Conservation (phyloP, 2,113 vertebrate species). For the Atrichornis clamosus region DNA sequence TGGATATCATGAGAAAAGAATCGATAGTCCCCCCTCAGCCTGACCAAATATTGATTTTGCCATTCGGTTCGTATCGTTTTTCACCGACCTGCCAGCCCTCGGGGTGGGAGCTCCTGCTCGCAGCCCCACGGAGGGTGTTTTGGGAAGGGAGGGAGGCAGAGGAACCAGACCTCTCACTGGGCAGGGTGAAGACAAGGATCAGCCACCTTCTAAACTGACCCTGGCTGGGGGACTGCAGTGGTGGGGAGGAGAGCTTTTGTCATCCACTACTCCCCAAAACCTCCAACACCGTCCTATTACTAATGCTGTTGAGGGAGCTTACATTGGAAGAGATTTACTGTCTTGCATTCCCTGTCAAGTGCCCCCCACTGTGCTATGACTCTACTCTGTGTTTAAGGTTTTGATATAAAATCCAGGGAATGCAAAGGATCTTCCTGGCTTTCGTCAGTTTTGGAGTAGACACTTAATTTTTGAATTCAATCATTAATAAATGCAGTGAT, state of each 20-base stretch:
- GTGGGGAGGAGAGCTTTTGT: not conserved
- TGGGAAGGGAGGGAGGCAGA: not conserved
- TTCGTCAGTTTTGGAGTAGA: not conserved
- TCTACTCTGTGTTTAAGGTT: not conserved
- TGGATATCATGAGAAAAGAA: conserved; percentile 64
- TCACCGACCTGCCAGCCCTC: not conserved
- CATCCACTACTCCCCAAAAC: not conserved
- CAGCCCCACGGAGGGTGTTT: not conserved
- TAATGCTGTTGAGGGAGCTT: not conserved
- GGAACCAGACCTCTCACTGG: not conserved
- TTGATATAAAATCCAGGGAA: conserved; percentile 30
- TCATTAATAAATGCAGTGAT: not conserved
- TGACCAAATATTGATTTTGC: conserved; percentile 68
- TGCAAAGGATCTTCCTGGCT: not conserved
- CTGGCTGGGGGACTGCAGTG: not conserved
- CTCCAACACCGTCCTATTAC: not conserved
- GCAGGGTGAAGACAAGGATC: not conserved
- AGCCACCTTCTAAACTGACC: not conserved
- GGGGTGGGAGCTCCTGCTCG: not conserved
- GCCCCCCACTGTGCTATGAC: not conserved
- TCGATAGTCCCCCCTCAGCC: conserved; percentile 43
- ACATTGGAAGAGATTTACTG: not conserved
- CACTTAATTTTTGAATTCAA: not conserved
- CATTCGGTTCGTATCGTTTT: conserved; percentile 33
- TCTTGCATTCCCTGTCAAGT: not conserved